These are phyloP conservation scores for Oeneis ivallda DNA, from an alignment of 2,888 invertebrate species.

Conservation along the genomic window DNA sequence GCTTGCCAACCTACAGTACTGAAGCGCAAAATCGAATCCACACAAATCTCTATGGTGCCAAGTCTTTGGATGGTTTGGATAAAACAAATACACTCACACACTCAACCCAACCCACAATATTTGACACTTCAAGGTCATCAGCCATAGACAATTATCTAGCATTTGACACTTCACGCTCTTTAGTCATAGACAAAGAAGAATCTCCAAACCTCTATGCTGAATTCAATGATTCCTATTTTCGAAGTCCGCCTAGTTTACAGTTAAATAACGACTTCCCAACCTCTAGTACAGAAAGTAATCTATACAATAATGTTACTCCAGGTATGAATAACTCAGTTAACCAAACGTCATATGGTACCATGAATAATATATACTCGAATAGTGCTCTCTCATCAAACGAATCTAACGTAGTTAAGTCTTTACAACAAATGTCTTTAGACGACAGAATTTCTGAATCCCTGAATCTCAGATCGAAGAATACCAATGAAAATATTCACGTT, in stretches of 20 bases:
- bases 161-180: constrained; percentile 66
- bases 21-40: constrained; percentile 49
- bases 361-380: constrained; percentile 50
- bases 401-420: constrained; percentile 40
- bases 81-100: constrained; percentile 37
- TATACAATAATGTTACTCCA: constrained; percentile 57
- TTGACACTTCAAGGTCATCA: constrained; percentile 67
- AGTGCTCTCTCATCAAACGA: constrained; percentile 49
- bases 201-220: constrained; percentile 49
- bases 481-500: constrained; percentile 64
- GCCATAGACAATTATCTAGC: constrained; percentile 48
- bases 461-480: constrained; percentile 72
- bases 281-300: constrained; percentile 43
- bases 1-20: constrained; percentile 58
- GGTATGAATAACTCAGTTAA: constrained; percentile 51
- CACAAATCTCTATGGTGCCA: constrained; percentile 64
- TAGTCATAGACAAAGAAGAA: constrained; percentile 57
- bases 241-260: constrained; percentile 62
- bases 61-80: constrained; percentile 67
- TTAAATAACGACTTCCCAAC: constrained; percentile 48
- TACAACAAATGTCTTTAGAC: constrained; percentile 70
- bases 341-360: constrained; percentile 47
- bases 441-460: constrained; percentile 75
- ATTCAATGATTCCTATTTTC: constrained; percentile 42
- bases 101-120: constrained; percentile 56